phyloP scores from a whole-genome alignment of 1,140 invertebrate genomes.

The Drosophila lacteicornis region DNA sequence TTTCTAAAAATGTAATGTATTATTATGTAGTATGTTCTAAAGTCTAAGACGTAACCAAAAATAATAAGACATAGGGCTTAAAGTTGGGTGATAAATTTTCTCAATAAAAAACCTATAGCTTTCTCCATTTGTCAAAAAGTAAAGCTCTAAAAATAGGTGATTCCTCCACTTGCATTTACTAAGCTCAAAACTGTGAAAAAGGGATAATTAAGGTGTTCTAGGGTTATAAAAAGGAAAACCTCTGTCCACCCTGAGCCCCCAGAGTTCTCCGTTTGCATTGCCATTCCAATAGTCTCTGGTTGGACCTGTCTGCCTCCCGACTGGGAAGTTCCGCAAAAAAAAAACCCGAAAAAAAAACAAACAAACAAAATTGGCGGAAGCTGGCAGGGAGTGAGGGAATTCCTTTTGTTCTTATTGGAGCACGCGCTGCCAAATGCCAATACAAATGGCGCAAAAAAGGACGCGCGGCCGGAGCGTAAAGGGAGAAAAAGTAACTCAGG shows the following conservation, averaged over 20 bases:
- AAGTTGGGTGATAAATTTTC: too few relatives aligned
- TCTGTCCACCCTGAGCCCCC: background rate
- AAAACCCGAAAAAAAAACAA: conserved; percentile 25
- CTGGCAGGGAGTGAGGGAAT: conserved; percentile 44
- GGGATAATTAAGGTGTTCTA: background rate
- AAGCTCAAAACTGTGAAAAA: background rate
- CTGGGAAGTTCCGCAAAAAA: conserved; percentile 20
- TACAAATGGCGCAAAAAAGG: conserved; percentile 81
- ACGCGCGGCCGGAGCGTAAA: conserved; percentile 31
- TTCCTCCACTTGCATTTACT: background rate
- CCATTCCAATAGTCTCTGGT: conserved; percentile 23
- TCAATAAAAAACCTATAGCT: too few relatives aligned
- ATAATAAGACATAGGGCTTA: too few relatives aligned
- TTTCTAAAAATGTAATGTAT: too few relatives aligned
- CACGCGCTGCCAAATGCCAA: conserved; percentile 77
- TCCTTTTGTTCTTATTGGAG: conserved; percentile 81
- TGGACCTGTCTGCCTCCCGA: conserved; percentile 20
- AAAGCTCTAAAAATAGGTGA: background rate
- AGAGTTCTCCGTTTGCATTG: background rate
- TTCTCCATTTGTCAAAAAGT: background rate
- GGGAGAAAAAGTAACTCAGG: conserved; percentile 58
- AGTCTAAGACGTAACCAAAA: too few relatives aligned
- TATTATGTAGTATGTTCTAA: too few relatives aligned
- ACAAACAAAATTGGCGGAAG: conserved; percentile 51
- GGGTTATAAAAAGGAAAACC: conserved; percentile 17